A percentile compares a stretch with the other conserved stretches of the same genome.
Evolutionary conservation across 2,888 invertebrate species (phyloP).

Genomic region (Yponomeuta plumbellus): DNA sequence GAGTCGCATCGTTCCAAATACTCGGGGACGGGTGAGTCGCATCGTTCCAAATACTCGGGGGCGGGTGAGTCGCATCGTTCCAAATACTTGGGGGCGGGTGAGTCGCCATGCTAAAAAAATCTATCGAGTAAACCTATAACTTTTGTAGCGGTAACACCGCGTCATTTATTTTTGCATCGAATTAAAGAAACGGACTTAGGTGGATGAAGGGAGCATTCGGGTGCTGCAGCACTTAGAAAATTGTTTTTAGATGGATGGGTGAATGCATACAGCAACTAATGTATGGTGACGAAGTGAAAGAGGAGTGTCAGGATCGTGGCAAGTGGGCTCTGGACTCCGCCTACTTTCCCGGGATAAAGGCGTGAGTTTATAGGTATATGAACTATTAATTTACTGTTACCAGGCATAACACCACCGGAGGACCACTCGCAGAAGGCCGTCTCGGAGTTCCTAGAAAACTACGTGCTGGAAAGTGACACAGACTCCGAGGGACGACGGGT

Average conservation of each 20-base stretch:
- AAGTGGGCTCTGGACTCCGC: neutral
- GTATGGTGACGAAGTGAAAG: too few relatives aligned
- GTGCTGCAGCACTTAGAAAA: too few relatives aligned
- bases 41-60: constrained; percentile 43
- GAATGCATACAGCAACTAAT: too few relatives aligned
- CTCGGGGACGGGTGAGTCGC: too few relatives aligned
- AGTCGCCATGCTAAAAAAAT: constrained; percentile 32
- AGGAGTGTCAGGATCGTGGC: neutral
- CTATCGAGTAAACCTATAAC: too few relatives aligned
- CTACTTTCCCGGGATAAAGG: neutral
- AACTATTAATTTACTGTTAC: neutral
- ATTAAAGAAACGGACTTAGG: too few relatives aligned
- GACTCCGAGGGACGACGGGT: constrained; percentile 76
- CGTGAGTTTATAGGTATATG: neutral
- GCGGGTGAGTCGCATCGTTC: neutral
- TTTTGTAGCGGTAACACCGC: too few relatives aligned
- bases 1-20: too few relatives aligned
- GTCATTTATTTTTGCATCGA: too few relatives aligned
- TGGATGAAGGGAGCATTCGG: too few relatives aligned
- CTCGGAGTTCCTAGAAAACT: constrained; percentile 76
- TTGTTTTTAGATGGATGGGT: too few relatives aligned
- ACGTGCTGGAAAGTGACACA: constrained; percentile 78
- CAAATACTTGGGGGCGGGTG: too few relatives aligned
- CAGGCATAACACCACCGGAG: constrained; percentile 54
- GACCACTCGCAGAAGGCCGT: constrained; percentile 70